Conservation (phyloP, 2,888 invertebrate genomes). For the Nudaria mundana region DNA sequence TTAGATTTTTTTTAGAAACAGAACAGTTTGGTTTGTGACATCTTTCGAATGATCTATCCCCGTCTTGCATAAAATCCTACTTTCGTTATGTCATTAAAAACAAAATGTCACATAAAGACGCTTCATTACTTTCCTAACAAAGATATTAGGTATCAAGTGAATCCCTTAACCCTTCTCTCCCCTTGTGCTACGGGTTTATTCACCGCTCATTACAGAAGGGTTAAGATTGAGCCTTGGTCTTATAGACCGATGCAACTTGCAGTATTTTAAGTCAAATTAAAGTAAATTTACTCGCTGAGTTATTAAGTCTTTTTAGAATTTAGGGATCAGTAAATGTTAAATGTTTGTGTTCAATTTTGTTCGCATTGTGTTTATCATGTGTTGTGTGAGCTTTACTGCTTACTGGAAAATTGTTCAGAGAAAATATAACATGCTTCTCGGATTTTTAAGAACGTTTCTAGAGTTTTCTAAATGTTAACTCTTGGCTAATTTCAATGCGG, state of each 20-base stretch:
- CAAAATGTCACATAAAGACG: conserved; percentile 22
- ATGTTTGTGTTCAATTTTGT: too few relatives aligned
- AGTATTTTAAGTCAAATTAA: conserved; percentile 59
- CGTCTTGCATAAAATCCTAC: conserved; percentile 1
- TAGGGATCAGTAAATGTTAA: conserved; percentile 29
- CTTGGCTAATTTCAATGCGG: too few relatives aligned
- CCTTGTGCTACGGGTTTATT: conserved; percentile 40
- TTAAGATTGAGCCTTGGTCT: conserved; percentile 49
- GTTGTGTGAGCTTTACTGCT: too few relatives aligned
- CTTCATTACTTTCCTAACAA: conserved; percentile 41
- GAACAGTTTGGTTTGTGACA: too few relatives aligned
- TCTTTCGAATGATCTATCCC: too few relatives aligned
- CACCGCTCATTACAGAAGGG: conserved; percentile 59
- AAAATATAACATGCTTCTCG: too few relatives aligned
- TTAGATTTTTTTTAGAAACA: too few relatives aligned
- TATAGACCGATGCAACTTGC: conserved; percentile 39
- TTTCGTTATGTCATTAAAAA: conserved; percentile 20
- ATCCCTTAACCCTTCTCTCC: conserved; percentile 34
- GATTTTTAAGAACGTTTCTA: too few relatives aligned
- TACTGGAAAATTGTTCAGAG: too few relatives aligned
- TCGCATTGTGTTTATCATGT: too few relatives aligned
- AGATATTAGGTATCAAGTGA: conserved; percentile 38
- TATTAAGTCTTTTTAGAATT: conserved; percentile 44
- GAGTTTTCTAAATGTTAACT: too few relatives aligned
- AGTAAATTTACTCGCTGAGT: conserved; percentile 50